Evolutionary conservation across 2,888 invertebrate genomes (phyloP), one percentile per base, ranked within the genome.

Genomic region (Punctoribates punctum): DNA sequence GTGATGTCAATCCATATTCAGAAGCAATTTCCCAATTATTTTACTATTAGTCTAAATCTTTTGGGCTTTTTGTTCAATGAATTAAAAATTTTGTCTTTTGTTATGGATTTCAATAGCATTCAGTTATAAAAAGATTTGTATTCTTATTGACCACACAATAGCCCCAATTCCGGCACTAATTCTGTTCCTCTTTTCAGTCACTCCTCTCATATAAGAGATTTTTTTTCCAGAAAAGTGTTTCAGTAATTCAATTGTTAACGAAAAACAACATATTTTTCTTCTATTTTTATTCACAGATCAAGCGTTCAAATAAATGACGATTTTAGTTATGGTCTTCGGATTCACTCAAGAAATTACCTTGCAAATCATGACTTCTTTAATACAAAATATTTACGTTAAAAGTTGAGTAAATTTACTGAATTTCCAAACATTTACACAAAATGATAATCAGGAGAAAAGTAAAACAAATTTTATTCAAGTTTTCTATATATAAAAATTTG

Each of bases 191-290:
- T 65, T 34, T 25, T 51, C 17, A n/a, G 6, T 8, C 29, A 65
- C 15, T n/a, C 6, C 25, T 57, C 20, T 57, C 23, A n/a, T 6
- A 57, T 23, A 57, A 23, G 57, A 17, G 17, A 13, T 54, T 11
- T 34, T 5, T 65, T 65, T 65, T n/a, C 34, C 17, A 5, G 23
- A 25, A 57, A 27, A 27, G 29, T 65, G 17, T 34, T 65, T 65
- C 65, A 65, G 17, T 65, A 65, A 65, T 65, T 65, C 65, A 65
- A 65, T 65, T 65, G 65, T 65, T 65, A 5, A 34, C 29, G 27
- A 17, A 65, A 65, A 6, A 25, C 25, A 57, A 1, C 23, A 15
- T 5, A 25, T 57, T 57, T 57, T 54, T 8, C 25, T 23, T n/a
- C n/a, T n/a, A 57, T 57, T 25, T 57, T 57, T 57, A 25, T 57